Conservation (phyloP, 2,113 vertebrate species). For the Cairina moschata region DNA sequence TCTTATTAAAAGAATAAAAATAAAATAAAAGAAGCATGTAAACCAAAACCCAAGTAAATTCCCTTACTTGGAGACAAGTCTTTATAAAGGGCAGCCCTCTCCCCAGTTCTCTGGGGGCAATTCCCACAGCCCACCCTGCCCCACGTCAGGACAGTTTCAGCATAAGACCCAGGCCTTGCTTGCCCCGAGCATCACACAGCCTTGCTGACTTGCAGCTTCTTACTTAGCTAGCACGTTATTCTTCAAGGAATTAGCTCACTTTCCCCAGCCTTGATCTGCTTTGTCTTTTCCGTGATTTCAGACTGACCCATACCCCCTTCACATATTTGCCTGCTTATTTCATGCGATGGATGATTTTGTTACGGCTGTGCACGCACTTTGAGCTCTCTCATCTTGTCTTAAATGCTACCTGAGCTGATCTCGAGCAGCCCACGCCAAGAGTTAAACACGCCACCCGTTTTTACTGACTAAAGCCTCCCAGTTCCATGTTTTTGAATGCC, state of each 20-base stretch:
- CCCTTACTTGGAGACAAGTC: neutral
- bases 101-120: no score
- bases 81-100: neutral
- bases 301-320: neutral
- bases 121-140: no score
- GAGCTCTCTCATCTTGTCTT: conserved; percentile 5
- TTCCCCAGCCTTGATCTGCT: neutral
- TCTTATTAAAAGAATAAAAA: neutral
- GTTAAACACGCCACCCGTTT: conserved; percentile 11
- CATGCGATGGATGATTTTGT: neutral
- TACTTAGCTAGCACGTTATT: neutral
- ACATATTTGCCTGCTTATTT: neutral
- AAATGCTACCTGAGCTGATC: conserved; percentile 39
- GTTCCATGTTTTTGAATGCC: conserved; percentile 40
- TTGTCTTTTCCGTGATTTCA: neutral
- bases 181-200: neutral
- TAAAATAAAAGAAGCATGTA: neutral
- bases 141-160: accelerated
- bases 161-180: neutral
- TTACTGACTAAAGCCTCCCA: conserved; percentile 39
- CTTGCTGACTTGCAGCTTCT: neutral
- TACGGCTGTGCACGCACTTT: neutral
- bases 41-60: neutral
- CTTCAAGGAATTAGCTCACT: neutral
- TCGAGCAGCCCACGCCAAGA: conserved; percentile 11